Percentiles rank a stretch among this genome's conserved stretches.
phyloP scores from a whole-genome alignment of 2,797 vertebrate genomes.

The Liparis tanakae region DNA sequence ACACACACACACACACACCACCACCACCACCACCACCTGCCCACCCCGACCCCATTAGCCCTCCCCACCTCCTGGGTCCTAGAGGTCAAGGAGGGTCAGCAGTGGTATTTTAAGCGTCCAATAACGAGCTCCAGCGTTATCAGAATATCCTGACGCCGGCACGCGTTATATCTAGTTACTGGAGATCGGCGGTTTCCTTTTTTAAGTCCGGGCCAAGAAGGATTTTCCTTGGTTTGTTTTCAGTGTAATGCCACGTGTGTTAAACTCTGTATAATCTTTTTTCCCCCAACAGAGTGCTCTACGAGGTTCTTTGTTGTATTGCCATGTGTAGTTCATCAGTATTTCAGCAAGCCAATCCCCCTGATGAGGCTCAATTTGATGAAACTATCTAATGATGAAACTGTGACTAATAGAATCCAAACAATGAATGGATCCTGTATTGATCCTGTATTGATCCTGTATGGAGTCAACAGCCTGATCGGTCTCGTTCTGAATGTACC shows the following conservation, averaged over 20 bases:
- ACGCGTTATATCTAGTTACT: neutral
- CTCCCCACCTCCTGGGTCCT: neutral
- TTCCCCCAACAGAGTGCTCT: neutral
- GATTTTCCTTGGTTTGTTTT: neutral
- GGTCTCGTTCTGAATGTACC: neutral
- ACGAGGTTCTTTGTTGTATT: neutral
- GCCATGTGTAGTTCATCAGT: neutral
- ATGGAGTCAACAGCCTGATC: neutral
- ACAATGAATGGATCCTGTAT: neutral
- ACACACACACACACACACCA: too few species aligned
- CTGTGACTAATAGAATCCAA: neutral
- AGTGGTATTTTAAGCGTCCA: neutral
- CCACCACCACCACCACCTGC: too few species aligned
- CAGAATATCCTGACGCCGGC: neutral
- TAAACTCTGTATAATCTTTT: neutral
- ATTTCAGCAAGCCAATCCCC: neutral
- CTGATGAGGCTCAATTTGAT: neutral
- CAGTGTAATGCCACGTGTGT: neutral
- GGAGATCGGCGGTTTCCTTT: neutral
- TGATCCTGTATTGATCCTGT: neutral
- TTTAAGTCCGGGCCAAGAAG: neutral
- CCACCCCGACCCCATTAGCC: too few species aligned
- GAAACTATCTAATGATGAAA: neutral
- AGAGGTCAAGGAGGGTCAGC: constrained; percentile 14
- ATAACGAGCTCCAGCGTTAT: neutral